Percentiles rank a stretch among this genome's conserved stretches.
Evolutionary conservation across 2,797 vertebrate species (phyloP).

Genomic region (Pelochelys cantorii): DNA sequence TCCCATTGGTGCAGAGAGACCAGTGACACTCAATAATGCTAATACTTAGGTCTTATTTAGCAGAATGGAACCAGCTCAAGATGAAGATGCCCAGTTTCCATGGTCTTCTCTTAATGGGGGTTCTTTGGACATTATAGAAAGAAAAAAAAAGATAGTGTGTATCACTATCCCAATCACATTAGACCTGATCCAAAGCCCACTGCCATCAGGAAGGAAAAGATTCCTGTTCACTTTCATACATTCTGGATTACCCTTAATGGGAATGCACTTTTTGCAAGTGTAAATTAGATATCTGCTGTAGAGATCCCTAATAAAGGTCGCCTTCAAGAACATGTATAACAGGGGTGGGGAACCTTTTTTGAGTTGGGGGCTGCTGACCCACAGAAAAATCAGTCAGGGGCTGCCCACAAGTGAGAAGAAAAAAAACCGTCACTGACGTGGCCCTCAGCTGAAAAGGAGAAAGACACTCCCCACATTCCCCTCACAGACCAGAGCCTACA

Average conservation of each 20-base stretch:
- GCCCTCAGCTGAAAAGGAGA: too few species aligned
- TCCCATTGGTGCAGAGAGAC: not conserved
- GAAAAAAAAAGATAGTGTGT: slow-evolving; percentile 59
- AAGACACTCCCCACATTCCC: too few species aligned
- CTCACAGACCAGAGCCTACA: too few species aligned
- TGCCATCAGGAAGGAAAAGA: slow-evolving; percentile 65
- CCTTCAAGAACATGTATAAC: slow-evolving; percentile 49
- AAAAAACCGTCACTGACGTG: too few species aligned
- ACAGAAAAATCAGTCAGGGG: too few species aligned
- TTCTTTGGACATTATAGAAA: slow-evolving; percentile 57
- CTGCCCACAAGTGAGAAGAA: too few species aligned
- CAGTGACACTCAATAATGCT: slow-evolving; percentile 24
- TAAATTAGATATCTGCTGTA: not conserved
- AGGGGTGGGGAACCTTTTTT: not conserved
- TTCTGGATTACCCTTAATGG: slow-evolving; percentile 27
- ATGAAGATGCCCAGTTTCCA: slow-evolving; percentile 23
- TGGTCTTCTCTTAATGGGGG: slow-evolving; percentile 34
- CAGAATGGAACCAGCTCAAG: slow-evolving; percentile 13
- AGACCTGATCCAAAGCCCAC: slow-evolving; percentile 28
- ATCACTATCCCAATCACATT: slow-evolving; percentile 28
- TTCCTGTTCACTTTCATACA: not conserved
- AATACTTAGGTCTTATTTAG: slow-evolving; percentile 46
- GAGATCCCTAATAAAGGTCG: slow-evolving; percentile 37
- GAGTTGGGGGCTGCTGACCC: accelerated
- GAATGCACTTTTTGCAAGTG: not conserved